Percentiles rank a stretch among this genome's conserved stretches.
These are phyloP conservation scores for Mustela lutreola DNA, from an alignment of 2,113 vertebrate genomes.

Conservation along the genomic window DNA sequence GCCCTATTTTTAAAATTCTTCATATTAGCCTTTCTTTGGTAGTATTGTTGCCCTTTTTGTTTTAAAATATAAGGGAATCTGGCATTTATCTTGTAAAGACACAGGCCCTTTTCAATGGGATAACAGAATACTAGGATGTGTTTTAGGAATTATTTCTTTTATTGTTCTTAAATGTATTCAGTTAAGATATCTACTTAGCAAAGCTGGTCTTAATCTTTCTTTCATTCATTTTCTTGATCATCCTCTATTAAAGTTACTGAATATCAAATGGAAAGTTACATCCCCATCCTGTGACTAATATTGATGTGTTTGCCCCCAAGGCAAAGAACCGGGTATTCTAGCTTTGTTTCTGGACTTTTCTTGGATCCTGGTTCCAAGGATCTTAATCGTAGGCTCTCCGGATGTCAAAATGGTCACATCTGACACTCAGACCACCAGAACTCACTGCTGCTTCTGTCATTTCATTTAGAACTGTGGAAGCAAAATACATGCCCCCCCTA, in stretches of 20 bases:
- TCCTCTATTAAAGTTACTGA: slow-evolving; percentile 51
- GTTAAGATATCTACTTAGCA: slow-evolving; percentile 55
- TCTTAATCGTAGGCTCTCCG: slow-evolving; percentile 20
- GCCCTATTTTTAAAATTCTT: not conserved
- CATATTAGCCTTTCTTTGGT: slow-evolving; percentile 55
- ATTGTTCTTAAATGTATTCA: slow-evolving; percentile 36
- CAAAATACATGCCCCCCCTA: slow-evolving; percentile 19
- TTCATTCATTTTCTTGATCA: slow-evolving; percentile 59
- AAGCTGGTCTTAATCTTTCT: slow-evolving; percentile 53
- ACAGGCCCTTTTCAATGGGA: slow-evolving; percentile 31
- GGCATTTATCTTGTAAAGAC: slow-evolving; percentile 55
- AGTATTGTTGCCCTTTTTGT: slow-evolving; percentile 34
- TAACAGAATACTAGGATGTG: not conserved
- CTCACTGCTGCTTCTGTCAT: slow-evolving; percentile 49
- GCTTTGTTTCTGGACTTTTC: slow-evolving; percentile 1
- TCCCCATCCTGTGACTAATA: not conserved
- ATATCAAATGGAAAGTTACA: not conserved
- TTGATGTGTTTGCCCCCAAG: not conserved
- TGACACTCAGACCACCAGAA: slow-evolving; percentile 35
- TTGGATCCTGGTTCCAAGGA: not conserved
- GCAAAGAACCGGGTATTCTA: not conserved
- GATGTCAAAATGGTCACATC: not conserved
- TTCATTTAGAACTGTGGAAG: slow-evolving; percentile 54
- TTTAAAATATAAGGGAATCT: slow-evolving; percentile 60
- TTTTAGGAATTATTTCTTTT: slow-evolving; percentile 57